These are phyloP conservation scores for Sinosuthora webbiana DNA, from an alignment of 2,113 vertebrate genomes.

Conservation along the genomic window DNA sequence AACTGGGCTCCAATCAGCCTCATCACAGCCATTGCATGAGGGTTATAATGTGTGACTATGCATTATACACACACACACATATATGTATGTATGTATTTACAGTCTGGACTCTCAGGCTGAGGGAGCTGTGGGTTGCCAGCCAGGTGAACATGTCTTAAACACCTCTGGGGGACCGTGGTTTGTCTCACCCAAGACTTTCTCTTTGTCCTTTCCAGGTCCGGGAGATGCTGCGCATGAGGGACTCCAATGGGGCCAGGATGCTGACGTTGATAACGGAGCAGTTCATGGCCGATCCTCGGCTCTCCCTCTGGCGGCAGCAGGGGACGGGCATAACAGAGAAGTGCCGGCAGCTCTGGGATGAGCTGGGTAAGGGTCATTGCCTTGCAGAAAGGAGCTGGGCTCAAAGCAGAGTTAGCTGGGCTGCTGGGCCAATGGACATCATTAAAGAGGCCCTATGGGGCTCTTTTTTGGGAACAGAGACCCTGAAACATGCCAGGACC, in stretches of 20 bases:
- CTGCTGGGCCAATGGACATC: background rate
- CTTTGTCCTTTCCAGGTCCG: constrained; percentile 80
- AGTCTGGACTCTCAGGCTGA: background rate
- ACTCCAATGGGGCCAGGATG: constrained; percentile 97
- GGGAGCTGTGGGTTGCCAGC: background rate
- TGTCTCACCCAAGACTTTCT: background rate
- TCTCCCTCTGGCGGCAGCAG: constrained; percentile 97
- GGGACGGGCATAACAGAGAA: constrained; percentile 98
- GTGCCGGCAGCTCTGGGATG: constrained; percentile 97
- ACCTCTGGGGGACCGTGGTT: background rate
- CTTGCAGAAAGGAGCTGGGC: background rate
- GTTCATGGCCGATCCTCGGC: constrained; percentile 96
- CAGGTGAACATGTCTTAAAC: background rate
- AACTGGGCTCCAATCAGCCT: background rate
- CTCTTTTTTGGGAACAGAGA: background rate
- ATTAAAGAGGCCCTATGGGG: background rate
- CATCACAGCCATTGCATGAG: background rate
- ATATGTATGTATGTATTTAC: background rate
- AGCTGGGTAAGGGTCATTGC: constrained; percentile 79
- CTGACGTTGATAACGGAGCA: constrained; percentile 96
- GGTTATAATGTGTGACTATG: background rate
- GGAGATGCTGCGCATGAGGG: constrained; percentile 98
- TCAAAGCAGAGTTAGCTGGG: background rate
- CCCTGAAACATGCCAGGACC: background rate
- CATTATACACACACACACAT: background rate